Evolutionary conservation across 2,797 vertebrate species (phyloP), one percentile per base, ranked within the genome.

Genomic region (Loriculus beryllinus): DNA sequence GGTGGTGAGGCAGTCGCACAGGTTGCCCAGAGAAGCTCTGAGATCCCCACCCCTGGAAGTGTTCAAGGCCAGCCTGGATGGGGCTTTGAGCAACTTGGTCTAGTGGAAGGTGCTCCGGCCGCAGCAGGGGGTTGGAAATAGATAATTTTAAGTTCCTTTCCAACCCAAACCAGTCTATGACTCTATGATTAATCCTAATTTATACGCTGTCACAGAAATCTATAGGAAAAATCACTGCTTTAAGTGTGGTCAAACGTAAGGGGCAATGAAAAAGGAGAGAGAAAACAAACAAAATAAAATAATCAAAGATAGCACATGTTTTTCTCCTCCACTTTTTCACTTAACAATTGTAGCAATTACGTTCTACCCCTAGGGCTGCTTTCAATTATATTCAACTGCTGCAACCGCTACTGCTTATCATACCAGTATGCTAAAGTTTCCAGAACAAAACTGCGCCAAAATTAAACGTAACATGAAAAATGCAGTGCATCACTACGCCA

Each of bases 181-280:
- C 11, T 35, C 54, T 35, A 57, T 35, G 56, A 57, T 49, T 62
- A 87, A 64, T 43, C 22, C n/a, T 64, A 48, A 69, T 10, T 3
- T 47, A n/a, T 48, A 48, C 17, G 25, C 8, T 59, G 22, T 48
- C 17, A 68, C 14, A 40, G 48, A 68, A 31, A 25, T 35, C 37
- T 45, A 48, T 6, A 78, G 23, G 67, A 57, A 74, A 88, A 75
- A 59, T 59, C 56, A 67, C 15, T 81, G 11, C 13, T 11, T 56
- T 67, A 81, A 71, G 12, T 29, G 22, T 85, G 31, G 57, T 65
- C 16, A 71, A 62, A 67, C 20, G 71, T 33, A 80, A 59, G 25
- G 26, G 19, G 14, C 0, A 1, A 54, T 22, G 5, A 45, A 43
- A 71, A 49, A 31, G 18, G 9, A 4, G 12, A 9, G 3, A 18